Evolutionary conservation across 37 sponge, comb jelly and placozoan species (phyloP).

Genomic region (Mnemiopsis leidyi): DNA sequence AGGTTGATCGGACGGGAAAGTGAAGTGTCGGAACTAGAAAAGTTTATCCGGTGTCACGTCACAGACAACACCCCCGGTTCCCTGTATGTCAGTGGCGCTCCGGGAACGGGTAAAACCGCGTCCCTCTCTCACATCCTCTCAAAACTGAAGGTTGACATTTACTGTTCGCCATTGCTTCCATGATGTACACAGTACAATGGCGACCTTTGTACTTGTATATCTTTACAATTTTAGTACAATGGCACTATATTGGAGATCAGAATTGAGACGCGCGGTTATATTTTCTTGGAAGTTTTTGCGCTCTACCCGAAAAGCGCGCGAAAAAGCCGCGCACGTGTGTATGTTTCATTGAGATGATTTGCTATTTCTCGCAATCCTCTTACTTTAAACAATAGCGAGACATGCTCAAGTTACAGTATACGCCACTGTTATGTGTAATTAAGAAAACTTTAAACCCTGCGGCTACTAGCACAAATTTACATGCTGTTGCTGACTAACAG

Average conservation of each 20-base stretch:
- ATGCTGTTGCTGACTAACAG: neutral
- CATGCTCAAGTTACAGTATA: neutral
- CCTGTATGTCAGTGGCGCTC: constrained; percentile 87
- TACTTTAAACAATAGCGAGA: neutral
- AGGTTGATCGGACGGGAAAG: constrained; percentile 68
- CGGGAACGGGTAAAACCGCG: constrained; percentile 92
- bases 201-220: neutral
- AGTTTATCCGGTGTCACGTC: constrained; percentile 70
- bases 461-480: neutral
- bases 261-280: neutral
- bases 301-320: constrained; percentile 35
- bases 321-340: constrained; percentile 3
- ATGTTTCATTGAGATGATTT: too few relatives aligned
- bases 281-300: neutral
- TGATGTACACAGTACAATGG: neutral
- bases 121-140: constrained; percentile 72
- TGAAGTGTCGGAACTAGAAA: constrained; percentile 67
- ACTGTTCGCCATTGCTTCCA: too few relatives aligned
- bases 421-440: neutral
- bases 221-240: neutral
- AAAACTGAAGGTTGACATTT: constrained; percentile 59
- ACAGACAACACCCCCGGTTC: constrained; percentile 67
- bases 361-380: too few relatives aligned
- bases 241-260: neutral
- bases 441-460: neutral